Evolutionary conservation across 2,113 vertebrate genomes (phyloP), one percentile per base, ranked within the genome.

Genomic region (Ranitomeya imitator): DNA sequence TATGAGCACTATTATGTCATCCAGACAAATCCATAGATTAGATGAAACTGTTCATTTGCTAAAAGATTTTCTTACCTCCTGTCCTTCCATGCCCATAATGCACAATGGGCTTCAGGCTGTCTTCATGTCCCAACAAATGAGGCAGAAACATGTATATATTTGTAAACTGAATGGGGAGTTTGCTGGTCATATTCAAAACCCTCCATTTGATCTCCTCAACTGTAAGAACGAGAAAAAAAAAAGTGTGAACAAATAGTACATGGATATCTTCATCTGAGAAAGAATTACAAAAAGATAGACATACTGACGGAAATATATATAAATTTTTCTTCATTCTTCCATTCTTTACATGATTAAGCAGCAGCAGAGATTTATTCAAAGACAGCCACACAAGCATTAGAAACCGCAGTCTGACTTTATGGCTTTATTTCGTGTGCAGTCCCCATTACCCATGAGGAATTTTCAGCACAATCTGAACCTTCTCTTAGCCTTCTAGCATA

Each of bases 131-230:
- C 79, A 0, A 93, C 57, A 98, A 95, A 90, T 98, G 96, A 88
- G 96, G 96, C 81, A 97, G 90, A 81, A 95, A 96, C 83, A 94
- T 89, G 84, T 93, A 93, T 1, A 96, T 87, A 85, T 91, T 94
- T 89, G 92, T 91, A 86, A 94, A 92, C 13, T 90, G 85, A 23
- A 92, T 0, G 0, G 91, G 79, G 0, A 86, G 52, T 23, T 67
- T 91, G 86, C 89, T 78, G 16, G 81, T 69, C 19, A 91, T 12
- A 79, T 81, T 89, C 51, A 59, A 18, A 0, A 1, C 31, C 71
- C 88, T 90, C 87, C 85, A 83, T 86, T 91, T 90, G 21, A 1
- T n/a, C 54, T 89, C 83, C 89, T 73, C 96, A 95, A 77, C 61
- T 91, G 73, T 92, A 92, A 89, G 90, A 55, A 90, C 57, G 54